phyloP scores from a whole-genome alignment of 1,140 invertebrate species.

The Drosophila oshimai region DNA sequence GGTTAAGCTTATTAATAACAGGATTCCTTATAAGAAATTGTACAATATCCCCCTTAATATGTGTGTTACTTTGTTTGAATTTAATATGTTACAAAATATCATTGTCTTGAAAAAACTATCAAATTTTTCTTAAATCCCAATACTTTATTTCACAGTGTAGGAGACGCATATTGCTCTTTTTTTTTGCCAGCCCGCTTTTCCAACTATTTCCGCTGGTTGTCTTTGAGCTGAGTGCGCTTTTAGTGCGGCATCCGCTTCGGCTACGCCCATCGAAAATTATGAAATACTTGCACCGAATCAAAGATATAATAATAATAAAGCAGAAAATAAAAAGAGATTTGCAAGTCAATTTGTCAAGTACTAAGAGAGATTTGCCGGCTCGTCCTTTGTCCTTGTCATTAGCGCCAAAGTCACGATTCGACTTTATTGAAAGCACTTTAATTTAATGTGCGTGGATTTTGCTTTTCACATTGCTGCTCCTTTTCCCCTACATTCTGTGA shows the following conservation, averaged over 20 bases:
- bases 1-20: no score
- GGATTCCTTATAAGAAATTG: no score
- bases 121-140: no score
- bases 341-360: conserved; percentile 76
- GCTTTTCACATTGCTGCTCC: conserved; percentile 12
- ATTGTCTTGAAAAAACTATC: no score
- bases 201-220: conserved; percentile 70
- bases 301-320: conserved; percentile 28
- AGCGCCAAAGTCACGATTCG: conserved; percentile 76
- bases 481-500: neutral
- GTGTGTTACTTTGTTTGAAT: neutral
- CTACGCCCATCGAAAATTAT: conserved; percentile 50
- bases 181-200: conserved; percentile 6
- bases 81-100: no score
- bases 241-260: conserved; percentile 66
- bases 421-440: conserved; percentile 81
- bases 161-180: neutral
- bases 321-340: conserved; percentile 44
- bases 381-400: conserved; percentile 54
- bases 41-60: no score
- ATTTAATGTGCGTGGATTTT: conserved; percentile 78
- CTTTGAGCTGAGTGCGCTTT: conserved; percentile 78
- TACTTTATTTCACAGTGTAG: conserved; percentile 22
- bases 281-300: conserved; percentile 50
- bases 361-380: conserved; percentile 35